Conservation (phyloP, 2,113 vertebrate genomes). For the Phaethon lepturus region DNA sequence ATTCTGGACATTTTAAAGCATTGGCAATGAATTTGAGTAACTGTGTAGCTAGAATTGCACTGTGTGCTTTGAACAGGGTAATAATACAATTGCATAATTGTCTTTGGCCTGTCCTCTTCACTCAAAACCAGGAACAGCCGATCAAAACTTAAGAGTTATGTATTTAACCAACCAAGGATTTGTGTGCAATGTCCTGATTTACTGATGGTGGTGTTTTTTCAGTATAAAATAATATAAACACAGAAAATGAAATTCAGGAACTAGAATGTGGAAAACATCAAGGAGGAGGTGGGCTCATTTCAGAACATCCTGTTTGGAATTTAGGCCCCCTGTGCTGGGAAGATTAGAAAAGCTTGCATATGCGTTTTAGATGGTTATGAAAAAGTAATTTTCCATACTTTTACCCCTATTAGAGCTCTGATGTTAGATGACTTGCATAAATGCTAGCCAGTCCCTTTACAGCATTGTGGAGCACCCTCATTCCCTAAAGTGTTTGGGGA, state of each 20-base stretch:
- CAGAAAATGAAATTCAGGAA: not conserved
- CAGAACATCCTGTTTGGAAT: not conserved
- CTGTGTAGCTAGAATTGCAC: not conserved
- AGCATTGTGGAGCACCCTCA: not conserved
- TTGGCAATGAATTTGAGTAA: not conserved
- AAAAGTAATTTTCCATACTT: not conserved
- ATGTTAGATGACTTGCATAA: not conserved
- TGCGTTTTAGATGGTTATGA: not conserved
- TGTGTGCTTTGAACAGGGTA: not conserved
- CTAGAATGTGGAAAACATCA: not conserved
- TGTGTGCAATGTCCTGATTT: not conserved
- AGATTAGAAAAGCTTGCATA: not conserved
- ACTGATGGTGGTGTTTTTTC: rapidly evolving
- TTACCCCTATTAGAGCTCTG: not conserved
- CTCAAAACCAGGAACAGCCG: not conserved
- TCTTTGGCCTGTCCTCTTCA: not conserved
- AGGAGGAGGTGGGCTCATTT: not conserved
- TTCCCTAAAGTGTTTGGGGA: not conserved
- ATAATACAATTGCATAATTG: not conserved
- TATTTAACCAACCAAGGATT: not conserved
- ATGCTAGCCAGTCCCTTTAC: not conserved
- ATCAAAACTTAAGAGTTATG: not conserved
- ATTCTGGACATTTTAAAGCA: not conserved
- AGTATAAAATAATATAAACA: not conserved
- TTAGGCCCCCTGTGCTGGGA: not conserved